Base-by-base conservation (phyloP, 35 echinoderm and acorn worm genomes). In the Strongylocentrotus purpuratus region DNA sequence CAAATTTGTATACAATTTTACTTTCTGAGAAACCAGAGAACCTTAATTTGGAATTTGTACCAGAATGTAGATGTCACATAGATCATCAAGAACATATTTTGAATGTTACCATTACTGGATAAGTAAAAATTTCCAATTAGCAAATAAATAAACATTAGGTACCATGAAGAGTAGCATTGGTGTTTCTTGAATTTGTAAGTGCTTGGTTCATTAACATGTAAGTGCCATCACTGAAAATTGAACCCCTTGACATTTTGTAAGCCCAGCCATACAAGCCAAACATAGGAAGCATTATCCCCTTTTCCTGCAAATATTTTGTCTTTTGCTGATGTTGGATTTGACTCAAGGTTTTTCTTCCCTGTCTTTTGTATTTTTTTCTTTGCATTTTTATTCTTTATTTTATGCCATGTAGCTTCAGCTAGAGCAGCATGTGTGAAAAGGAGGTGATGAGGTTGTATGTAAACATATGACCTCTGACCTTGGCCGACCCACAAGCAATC, bases 331-430 rank as follows among this genome's bases (percentile, higher is more conserved):
- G 20, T 31, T 89, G 87, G 87, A 89, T 89, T 15, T 89, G 87
- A 89, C 45, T 89, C 87, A 35, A 89, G 87, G 87, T 89, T 89
- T 89, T 89, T 46, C 45, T 89, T 89, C 87, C 87, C 87, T 46
- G 45, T 46, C 65, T 78, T n/a, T 78, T 78, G 65, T 78, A 78
- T 89, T 89, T 89, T n/a, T 88, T 89, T 89, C 87, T 89, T 15
- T 89, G 87, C 87, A 89, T 89, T 89, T 35, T 89, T 86, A 86
- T 89, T 89, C 20, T 89, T 89, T 89, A 89, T 89, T 46, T 89
- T 89, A 46, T 89, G 87, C 87, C 87, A 89, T 89, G 32, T 89
- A 89, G 87, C 87, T 89, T 46, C 87, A 89, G 45, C 87, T 46
- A 89, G 70, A 41, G 65, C 65, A 78, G 65, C 65, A 78, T 78